These are phyloP conservation scores for Eupithecia subfuscata DNA, from an alignment of 2,888 invertebrate genomes.

Conservation along the genomic window DNA sequence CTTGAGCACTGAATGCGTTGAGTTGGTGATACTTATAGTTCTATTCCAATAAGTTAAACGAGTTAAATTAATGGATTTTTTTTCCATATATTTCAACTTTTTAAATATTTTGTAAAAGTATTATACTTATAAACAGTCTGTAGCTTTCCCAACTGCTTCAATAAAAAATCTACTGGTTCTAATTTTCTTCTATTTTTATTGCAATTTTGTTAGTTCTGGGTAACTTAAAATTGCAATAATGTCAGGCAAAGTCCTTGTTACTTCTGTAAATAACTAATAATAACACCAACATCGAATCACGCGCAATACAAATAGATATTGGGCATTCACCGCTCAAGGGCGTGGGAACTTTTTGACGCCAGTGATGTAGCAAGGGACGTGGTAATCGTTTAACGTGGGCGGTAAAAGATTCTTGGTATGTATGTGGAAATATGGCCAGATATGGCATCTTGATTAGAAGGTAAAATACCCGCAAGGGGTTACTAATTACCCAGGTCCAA, in stretches of 20 bases:
- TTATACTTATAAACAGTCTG: too few relatives aligned
- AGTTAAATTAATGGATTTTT: too few relatives aligned
- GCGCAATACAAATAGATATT: conserved; percentile 28
- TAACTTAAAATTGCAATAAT: background rate
- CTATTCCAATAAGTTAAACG: too few relatives aligned
- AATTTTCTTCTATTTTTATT: too few relatives aligned
- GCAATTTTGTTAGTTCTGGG: too few relatives aligned
- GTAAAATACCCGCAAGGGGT: background rate
- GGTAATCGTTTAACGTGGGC: background rate
- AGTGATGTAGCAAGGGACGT: conserved; percentile 18
- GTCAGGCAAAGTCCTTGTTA: background rate
- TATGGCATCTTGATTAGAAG: background rate
- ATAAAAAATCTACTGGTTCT: too few relatives aligned
- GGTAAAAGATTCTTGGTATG: background rate
- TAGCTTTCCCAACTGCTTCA: too few relatives aligned
- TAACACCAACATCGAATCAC: conserved; percentile 12
- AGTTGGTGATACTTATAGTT: too few relatives aligned
- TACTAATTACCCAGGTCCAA: background rate
- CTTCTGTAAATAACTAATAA: background rate
- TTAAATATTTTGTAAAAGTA: too few relatives aligned
- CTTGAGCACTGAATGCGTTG: too few relatives aligned
- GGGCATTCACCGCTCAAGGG: conserved; percentile 35
- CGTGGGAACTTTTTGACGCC: conserved; percentile 30
- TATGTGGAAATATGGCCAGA: background rate
- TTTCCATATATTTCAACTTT: too few relatives aligned